Base-by-base conservation (phyloP, 1,140 invertebrate species). In the Pseudobourletiella spinata region DNA sequence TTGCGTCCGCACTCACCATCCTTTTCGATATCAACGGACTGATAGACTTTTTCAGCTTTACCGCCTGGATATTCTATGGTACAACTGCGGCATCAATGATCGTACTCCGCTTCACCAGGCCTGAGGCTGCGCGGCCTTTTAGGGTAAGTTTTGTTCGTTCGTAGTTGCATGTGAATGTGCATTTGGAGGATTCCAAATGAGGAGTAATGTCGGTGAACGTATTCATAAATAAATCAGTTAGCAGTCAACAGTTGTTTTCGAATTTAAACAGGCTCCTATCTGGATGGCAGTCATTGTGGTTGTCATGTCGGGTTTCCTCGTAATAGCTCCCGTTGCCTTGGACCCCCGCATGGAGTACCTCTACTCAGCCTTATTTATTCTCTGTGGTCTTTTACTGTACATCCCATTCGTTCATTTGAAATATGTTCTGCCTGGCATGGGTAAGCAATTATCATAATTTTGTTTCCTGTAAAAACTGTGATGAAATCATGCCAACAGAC, bases 31-130 rank as follows among this genome's bases (percentile, higher is more conserved):
- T 95, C 59, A 86, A 88, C 72, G 89, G 86, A 15, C 77, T 96
- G 62, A 95, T 96, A 71, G 90, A 95, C 73, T 93, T 95, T 80
- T 95, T 95, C 79, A 93, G 89, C 71, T 95, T 96, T 74, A 89
- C 89, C 42, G 89, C 90, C 2, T 96, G 91, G 92, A 89, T 95
- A 71, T 95, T 95, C 78, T 95, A 95, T 74, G 91, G 90, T 24
- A 85, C 89, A 62, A 83, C 89, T 3, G 93, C 94, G 86, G 71
- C 91, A 35, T 87, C 90, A 2, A 76, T 96, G 16, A 82, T 96
- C 67, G 86, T 94, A 15, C 88, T 95, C 84, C 78, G 91, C 71
- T 84, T 81, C 71, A 93, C 88, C 56, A 86, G 87, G 76, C 89
- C 89, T 57, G 86, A 93, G 75, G 85, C 87, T 76, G 87, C 87